Evolutionary conservation across 2,797 vertebrate species (phyloP).

Genomic region (Scomberomorus guttatus): DNA sequence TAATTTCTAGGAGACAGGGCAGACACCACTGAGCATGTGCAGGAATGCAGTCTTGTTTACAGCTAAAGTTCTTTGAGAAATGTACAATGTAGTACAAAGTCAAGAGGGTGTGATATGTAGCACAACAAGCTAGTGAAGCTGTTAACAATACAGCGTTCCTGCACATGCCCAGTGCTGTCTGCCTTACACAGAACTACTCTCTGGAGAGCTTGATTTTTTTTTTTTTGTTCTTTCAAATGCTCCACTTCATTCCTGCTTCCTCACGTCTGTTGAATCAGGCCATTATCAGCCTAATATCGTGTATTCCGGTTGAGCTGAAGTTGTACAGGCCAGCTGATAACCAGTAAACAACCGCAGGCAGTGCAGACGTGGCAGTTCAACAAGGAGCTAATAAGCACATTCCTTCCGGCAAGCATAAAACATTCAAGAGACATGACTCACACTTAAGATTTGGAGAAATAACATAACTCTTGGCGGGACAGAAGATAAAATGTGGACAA

Average conservation of each 20-base stretch:
- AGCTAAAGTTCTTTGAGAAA: too few species aligned
- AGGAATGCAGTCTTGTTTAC: too few species aligned
- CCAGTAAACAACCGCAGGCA: not conserved
- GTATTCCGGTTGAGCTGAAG: accelerated
- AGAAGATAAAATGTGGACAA: not conserved
- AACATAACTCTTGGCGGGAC: not conserved
- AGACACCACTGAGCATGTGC: too few species aligned
- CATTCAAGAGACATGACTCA: not conserved
- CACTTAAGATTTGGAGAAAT: not conserved
- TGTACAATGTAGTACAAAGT: too few species aligned
- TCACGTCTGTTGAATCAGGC: not conserved
- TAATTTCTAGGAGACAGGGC: too few species aligned
- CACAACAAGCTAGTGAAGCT: too few species aligned
- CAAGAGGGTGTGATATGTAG: too few species aligned
- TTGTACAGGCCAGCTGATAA: not conserved
- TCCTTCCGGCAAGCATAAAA: not conserved
- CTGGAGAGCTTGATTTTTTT: too few species aligned
- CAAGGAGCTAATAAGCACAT: not conserved
- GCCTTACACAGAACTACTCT: too few species aligned
- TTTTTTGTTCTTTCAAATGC: too few species aligned
- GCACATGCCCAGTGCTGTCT: too few species aligned
- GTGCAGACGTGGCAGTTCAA: not conserved
- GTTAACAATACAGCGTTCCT: too few species aligned
- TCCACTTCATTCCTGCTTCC: not conserved
- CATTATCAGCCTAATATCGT: not conserved